phyloP scores from a whole-genome alignment of 2,888 invertebrate species.

The Cataglyphis rosenhaueri region DNA sequence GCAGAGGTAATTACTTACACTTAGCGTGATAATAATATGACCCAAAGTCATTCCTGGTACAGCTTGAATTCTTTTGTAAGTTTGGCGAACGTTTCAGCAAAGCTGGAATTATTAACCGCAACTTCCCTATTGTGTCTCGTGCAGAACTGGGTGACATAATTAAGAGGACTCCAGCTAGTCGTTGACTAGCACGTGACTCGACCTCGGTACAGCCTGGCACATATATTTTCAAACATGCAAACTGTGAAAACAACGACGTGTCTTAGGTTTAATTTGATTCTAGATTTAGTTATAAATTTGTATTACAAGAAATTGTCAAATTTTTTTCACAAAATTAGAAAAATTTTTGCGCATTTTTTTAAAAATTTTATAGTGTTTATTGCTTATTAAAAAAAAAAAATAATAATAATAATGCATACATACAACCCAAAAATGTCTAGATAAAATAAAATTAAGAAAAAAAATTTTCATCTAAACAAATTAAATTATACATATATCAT shows the following conservation, averaged over 20 bases:
- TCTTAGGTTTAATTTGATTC: conserved; percentile 41
- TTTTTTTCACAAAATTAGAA: conserved; percentile 25
- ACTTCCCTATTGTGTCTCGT: conserved; percentile 62
- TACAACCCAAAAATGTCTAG: not conserved
- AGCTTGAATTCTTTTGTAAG: conserved; percentile 63
- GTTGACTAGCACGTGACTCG: conserved; percentile 57
- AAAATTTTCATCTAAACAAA: not conserved
- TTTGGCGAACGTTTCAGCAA: conserved; percentile 50
- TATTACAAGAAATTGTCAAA: conserved; percentile 18
- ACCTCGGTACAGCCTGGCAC: conserved; percentile 69
- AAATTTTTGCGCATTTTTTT: not conserved
- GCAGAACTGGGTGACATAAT: conserved; percentile 58
- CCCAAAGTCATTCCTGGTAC: conserved; percentile 23
- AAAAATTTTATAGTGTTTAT: conserved; percentile 1
- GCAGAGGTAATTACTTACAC: conserved; percentile 53
- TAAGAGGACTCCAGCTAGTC: conserved; percentile 59
- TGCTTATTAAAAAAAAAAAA: not conserved
- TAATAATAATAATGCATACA: not conserved
- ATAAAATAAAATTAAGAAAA: not conserved
- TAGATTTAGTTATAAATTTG: conserved; percentile 52
- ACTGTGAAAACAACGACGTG: conserved; percentile 18
- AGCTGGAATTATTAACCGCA: conserved; percentile 45
- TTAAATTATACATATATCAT: not conserved
- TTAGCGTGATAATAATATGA: conserved; percentile 51
- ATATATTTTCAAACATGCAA: conserved; percentile 62